Percentiles rank a stretch among this genome's conserved stretches.
phyloP scores from a whole-genome alignment of 2,888 invertebrate genomes.

The Cyaniris semiargus region DNA sequence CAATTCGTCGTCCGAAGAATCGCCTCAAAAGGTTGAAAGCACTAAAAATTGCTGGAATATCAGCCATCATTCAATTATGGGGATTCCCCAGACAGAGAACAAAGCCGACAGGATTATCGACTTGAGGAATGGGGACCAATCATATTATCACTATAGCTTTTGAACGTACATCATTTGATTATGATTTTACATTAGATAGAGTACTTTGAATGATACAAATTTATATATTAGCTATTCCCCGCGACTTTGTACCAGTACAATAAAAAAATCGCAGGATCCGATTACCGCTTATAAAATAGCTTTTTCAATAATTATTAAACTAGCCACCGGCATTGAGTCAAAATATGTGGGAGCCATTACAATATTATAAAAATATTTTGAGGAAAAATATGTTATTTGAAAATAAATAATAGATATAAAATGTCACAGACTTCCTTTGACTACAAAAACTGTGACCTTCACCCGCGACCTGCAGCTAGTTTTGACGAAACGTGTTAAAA shows the following conservation, averaged over 20 bases:
- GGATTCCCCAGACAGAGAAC: background rate
- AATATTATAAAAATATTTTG: too few species aligned
- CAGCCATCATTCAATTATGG: background rate
- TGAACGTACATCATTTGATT: background rate
- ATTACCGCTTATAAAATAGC: too few species aligned
- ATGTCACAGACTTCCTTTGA: background rate
- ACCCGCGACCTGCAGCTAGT: background rate
- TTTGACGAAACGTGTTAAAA: background rate
- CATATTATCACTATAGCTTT: background rate
- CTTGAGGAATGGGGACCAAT: background rate
- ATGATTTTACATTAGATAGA: background rate
- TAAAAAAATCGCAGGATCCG: too few species aligned
- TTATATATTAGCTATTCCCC: too few species aligned
- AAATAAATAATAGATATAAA: too few species aligned
- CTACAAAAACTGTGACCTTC: background rate
- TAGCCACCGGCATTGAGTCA: too few species aligned
- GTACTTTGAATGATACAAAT: background rate
- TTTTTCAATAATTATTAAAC: too few species aligned
- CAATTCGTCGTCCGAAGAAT: background rate
- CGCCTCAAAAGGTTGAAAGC: background rate
- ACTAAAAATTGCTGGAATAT: background rate
- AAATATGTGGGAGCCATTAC: too few species aligned
- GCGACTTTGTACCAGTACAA: too few species aligned
- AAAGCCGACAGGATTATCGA: background rate
- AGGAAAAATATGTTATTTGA: too few species aligned